A percentile compares a stretch with the other conserved stretches of the same genome.
These are phyloP conservation scores for Bolinopsis microptera DNA, from an alignment of 37 sponge, comb jelly and placozoan species.

Conservation along the genomic window DNA sequence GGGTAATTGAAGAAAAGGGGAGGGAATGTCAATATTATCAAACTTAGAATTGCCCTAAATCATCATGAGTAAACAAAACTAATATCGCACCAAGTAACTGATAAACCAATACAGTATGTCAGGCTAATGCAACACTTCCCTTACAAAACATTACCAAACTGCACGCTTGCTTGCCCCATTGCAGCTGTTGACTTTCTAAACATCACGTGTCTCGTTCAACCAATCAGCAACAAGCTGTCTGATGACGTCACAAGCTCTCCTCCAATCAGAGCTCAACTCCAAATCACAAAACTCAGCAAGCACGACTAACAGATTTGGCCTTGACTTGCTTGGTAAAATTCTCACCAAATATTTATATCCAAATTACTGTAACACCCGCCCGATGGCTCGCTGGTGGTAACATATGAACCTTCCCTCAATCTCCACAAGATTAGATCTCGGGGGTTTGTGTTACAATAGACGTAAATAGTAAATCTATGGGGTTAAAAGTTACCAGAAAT, in stretches of 20 bases:
- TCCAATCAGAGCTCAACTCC: neutral
- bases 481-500: no score
- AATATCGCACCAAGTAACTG: no score
- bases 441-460: neutral
- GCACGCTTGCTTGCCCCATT: neutral
- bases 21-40: no score
- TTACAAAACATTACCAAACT: conserved; percentile 14
- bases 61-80: no score
- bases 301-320: neutral
- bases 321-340: neutral
- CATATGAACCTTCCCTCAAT: neutral
- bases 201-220: neutral
- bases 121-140: no score
- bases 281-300: neutral
- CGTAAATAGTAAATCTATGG: neutral
- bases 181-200: neutral
- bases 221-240: neutral
- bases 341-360: neutral
- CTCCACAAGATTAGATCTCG: neutral
- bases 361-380: neutral
- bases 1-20: no score
- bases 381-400: neutral
- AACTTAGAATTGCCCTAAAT: no score
- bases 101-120: no score
- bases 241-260: conserved; percentile 3